Conservation (phyloP, 2,797 vertebrate genomes). For the Decapterus maruadsi region DNA sequence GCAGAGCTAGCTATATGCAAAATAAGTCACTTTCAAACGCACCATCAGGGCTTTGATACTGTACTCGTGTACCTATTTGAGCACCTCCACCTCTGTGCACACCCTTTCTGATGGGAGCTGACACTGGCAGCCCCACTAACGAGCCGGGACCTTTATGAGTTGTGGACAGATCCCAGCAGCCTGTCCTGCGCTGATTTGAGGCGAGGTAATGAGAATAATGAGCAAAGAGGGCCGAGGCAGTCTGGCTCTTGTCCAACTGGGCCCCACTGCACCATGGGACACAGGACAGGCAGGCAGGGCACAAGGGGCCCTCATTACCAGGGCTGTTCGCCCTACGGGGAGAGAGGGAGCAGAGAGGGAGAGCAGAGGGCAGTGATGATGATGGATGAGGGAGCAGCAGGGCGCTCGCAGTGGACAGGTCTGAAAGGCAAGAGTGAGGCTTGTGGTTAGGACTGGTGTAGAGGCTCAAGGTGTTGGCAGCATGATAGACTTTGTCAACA, state of each 20-base stretch:
- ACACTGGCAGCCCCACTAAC: slow-evolving; percentile 74
- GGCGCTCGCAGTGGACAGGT: slow-evolving; percentile 65
- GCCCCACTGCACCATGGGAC: slow-evolving; percentile 84
- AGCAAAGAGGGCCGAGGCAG: slow-evolving; percentile 74
- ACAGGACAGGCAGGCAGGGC: slow-evolving; percentile 81
- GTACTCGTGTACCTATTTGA: slow-evolving; percentile 58
- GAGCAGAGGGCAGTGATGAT: slow-evolving; percentile 69
- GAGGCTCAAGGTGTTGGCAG: slow-evolving; percentile 69
- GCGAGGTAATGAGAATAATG: slow-evolving; percentile 88
- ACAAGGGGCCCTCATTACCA: slow-evolving; percentile 85
- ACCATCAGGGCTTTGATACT: slow-evolving; percentile 21
- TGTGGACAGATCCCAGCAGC: slow-evolving; percentile 87
- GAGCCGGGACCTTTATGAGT: slow-evolving; percentile 83
- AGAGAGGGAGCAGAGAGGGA: slow-evolving; percentile 64
- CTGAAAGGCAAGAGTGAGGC: slow-evolving; percentile 66
- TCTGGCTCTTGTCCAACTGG: slow-evolving; percentile 83
- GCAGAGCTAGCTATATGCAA: slow-evolving; percentile 21
- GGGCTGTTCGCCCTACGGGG: slow-evolving; percentile 70
- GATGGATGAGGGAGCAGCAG: slow-evolving; percentile 80
- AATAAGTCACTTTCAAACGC: slow-evolving; percentile 34
- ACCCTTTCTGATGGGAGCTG: slow-evolving; percentile 69
- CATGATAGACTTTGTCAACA: slow-evolving; percentile 61
- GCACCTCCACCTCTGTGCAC: slow-evolving; percentile 63
- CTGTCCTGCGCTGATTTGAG: slow-evolving; percentile 86
- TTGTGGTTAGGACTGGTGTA: slow-evolving; percentile 56